A percentile compares a stretch with the other conserved stretches of the same genome.
These are phyloP conservation scores for Zaprionus ghesquierei DNA, from an alignment of 1,140 invertebrate species.

Conservation along the genomic window DNA sequence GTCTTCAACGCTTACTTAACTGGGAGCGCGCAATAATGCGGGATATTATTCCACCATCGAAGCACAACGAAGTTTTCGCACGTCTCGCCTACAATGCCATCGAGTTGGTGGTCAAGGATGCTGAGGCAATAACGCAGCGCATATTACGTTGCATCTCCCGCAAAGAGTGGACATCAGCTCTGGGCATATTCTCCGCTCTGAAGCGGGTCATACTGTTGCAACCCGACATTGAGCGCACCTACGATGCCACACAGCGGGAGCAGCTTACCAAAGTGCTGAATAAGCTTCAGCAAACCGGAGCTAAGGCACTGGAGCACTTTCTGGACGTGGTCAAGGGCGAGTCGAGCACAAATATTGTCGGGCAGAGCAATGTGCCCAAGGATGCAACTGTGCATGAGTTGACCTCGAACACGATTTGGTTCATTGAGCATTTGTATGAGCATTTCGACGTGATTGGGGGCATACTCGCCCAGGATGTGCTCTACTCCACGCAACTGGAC, in stretches of 20 bases:
- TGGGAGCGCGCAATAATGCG: constrained; percentile 92
- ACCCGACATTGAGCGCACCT: constrained; percentile 92
- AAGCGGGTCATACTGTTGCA: constrained; percentile 91
- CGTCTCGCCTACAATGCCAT: constrained; percentile 92
- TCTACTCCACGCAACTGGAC: constrained; percentile 83
- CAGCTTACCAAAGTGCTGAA: constrained; percentile 90
- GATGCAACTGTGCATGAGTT: constrained; percentile 98
- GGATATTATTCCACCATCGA: constrained; percentile 91
- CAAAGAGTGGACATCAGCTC: constrained; percentile 92
- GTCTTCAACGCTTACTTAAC: constrained; percentile 94
- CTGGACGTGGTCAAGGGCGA: constrained; percentile 94
- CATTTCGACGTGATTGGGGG: constrained; percentile 90
- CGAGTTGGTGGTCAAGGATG: constrained; percentile 88
- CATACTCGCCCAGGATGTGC: constrained; percentile 86
- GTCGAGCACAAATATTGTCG: constrained; percentile 88
- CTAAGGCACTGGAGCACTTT: constrained; percentile 96
- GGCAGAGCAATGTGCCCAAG: constrained; percentile 86
- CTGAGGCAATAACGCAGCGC: constrained; percentile 88
- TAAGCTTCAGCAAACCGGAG: constrained; percentile 90
- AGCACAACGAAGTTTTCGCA: constrained; percentile 93
- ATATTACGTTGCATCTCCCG: constrained; percentile 91
- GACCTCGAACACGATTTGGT: constrained; percentile 95
- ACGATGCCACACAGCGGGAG: constrained; percentile 87
- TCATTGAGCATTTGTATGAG: constrained; percentile 92
- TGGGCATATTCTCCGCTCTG: constrained; percentile 93